Conservation (phyloP, 2,797 vertebrate genomes). For the Rhynchonycteris naso region DNA sequence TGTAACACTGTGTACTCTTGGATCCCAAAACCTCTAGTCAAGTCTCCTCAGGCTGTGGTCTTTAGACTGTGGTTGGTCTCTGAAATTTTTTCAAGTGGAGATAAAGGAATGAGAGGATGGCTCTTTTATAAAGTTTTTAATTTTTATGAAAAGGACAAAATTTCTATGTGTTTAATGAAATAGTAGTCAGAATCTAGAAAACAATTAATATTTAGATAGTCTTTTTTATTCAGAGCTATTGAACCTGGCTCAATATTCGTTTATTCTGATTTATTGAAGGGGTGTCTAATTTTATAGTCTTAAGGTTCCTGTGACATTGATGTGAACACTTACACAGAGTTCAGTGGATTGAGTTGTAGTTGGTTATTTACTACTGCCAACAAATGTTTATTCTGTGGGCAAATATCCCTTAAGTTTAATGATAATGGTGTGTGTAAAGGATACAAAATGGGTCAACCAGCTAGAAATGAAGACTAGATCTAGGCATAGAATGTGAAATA, state of each 20-base stretch:
- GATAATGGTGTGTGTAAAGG: neutral
- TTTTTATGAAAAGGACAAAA: neutral
- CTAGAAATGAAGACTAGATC: neutral
- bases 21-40: neutral
- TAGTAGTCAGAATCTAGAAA: neutral
- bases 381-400: neutral
- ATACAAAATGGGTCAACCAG: neutral
- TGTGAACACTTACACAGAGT: neutral
- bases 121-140: neutral
- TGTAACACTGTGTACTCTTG: slow-evolving; percentile 69
- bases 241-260: neutral
- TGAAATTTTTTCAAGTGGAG: neutral
- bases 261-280: neutral
- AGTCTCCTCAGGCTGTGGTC: neutral
- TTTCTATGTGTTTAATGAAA: slow-evolving; percentile 6
- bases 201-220: neutral
- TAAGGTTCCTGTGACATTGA: neutral
- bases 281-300: neutral
- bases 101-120: neutral
- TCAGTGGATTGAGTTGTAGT: neutral
- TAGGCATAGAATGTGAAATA: neutral
- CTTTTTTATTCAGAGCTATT: neutral
- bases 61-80: neutral
- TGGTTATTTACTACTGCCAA: neutral
- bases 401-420: neutral